phyloP scores from a whole-genome alignment of 2,113 vertebrate species.

The Coreoperca whiteheadi region DNA sequence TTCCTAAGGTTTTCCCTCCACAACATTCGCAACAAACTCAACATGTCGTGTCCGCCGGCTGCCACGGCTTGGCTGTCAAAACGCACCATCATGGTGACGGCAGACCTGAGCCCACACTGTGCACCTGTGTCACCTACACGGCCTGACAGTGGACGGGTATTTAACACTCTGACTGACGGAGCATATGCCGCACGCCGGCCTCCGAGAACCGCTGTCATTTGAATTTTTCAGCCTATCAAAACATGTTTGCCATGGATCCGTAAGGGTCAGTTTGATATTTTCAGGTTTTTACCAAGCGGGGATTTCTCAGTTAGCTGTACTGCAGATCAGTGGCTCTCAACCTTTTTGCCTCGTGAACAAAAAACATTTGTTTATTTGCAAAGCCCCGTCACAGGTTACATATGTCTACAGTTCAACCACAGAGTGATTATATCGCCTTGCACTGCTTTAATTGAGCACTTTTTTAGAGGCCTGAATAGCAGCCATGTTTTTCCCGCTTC shows the following conservation, averaged over 20 bases:
- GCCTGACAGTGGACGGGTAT: background rate
- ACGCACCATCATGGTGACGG: background rate
- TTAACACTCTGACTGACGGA: conserved; percentile 30
- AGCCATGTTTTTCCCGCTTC: background rate
- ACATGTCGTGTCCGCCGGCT: background rate
- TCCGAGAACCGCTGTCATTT: conserved; percentile 4
- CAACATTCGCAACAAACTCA: background rate
- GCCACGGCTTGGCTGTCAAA: conserved; percentile 11
- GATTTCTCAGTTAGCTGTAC: background rate
- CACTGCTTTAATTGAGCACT: background rate
- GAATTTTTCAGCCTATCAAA: background rate
- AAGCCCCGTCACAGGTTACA: background rate
- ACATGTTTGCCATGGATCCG: background rate
- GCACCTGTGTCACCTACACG: conserved; percentile 26
- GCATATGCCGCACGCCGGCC: conserved; percentile 16
- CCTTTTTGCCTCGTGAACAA: background rate
- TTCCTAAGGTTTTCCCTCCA: background rate
- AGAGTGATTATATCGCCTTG: background rate
- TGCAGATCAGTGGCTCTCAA: background rate
- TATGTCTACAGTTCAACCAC: background rate
- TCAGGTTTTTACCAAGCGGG: background rate
- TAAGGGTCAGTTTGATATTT: conserved; percentile 10
- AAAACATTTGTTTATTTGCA: background rate
- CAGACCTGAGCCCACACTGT: conserved; percentile 7
- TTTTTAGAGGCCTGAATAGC: background rate